phyloP scores from a whole-genome alignment of 2,113 vertebrate species.

The Xyrauchen texanus region DNA sequence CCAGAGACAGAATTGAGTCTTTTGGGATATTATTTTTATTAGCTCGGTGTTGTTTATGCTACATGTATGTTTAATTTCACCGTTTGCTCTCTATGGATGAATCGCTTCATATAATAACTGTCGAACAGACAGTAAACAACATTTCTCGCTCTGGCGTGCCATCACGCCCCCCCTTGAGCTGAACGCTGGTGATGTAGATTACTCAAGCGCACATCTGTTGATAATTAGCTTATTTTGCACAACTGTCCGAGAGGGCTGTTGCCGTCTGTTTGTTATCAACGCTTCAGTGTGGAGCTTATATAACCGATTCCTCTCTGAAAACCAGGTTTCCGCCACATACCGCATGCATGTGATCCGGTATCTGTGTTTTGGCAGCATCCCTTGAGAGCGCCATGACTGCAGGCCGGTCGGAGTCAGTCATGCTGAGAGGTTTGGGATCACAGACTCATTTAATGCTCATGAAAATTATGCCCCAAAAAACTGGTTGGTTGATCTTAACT shows the following conservation, averaged over 20 bases:
- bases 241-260: constrained; percentile 50
- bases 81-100: background rate
- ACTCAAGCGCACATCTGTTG: constrained; percentile 57
- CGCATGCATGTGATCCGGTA: background rate
- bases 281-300: constrained; percentile 5
- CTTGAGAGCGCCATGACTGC: background rate
- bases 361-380: background rate
- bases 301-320: constrained; percentile 3
- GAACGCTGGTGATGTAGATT: constrained; percentile 43
- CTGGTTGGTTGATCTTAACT: too few relatives aligned
- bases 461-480: too few relatives aligned
- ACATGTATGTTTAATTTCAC: background rate
- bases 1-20: too few relatives aligned
- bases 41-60: too few relatives aligned
- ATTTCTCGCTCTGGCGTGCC: constrained; percentile 64
- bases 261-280: constrained; percentile 59
- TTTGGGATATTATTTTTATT: too few relatives aligned
- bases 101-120: background rate
- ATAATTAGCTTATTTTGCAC: constrained; percentile 69
- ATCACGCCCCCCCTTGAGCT: constrained; percentile 51
- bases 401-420: background rate
- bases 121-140: constrained; percentile 67
- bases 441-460: too few relatives aligned
- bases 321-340: background rate
- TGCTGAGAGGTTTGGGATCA: background rate